Evolutionary conservation across 2,113 vertebrate species (phyloP).

Genomic region (Calypte anna): DNA sequence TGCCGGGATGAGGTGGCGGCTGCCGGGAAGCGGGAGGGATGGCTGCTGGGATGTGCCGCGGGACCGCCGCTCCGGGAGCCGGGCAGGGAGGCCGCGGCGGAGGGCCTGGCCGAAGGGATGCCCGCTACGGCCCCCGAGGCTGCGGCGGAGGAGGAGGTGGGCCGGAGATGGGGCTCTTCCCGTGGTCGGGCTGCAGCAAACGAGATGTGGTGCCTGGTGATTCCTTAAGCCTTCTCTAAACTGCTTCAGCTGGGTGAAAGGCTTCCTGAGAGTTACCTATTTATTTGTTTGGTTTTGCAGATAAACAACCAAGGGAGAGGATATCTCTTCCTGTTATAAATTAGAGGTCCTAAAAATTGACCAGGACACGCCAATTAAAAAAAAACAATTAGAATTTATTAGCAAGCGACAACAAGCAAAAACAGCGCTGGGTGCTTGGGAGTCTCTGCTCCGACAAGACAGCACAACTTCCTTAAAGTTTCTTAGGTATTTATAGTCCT

Average conservation of each 20-base stretch:
- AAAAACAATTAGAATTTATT: too few relatives aligned
- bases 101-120: background rate
- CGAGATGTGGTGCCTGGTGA: rapidly evolving
- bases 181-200: rapidly evolving
- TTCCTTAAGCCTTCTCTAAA: background rate
- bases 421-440: too few relatives aligned
- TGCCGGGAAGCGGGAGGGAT: background rate
- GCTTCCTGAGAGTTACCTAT: background rate
- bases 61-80: background rate
- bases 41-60: background rate
- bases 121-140: too few relatives aligned
- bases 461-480: too few relatives aligned
- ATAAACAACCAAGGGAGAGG: background rate
- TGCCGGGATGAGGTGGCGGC: background rate
- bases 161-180: rapidly evolving
- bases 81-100: background rate
- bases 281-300: background rate
- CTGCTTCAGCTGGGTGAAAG: background rate
- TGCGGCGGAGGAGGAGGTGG: background rate
- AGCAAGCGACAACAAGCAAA: too few relatives aligned
- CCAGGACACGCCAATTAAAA: too few relatives aligned
- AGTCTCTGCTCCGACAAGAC: too few relatives aligned
- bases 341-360: too few relatives aligned
- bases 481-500: too few relatives aligned
- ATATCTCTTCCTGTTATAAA: background rate